phyloP scores from a whole-genome alignment of 2,797 vertebrate species.

The Taeniopygia guttata region DNA sequence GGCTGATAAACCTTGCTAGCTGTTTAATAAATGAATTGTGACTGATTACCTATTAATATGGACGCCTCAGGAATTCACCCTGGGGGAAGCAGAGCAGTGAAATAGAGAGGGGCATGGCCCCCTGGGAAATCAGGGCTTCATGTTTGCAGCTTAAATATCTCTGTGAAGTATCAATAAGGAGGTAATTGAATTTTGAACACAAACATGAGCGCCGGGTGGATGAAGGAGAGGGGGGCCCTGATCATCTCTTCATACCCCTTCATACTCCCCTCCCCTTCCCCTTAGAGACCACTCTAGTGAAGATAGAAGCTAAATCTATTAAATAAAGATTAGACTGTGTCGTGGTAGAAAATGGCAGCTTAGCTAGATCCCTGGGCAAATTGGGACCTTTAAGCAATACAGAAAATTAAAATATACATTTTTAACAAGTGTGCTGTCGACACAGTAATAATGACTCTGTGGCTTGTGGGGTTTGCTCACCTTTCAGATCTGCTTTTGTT shows the following conservation, averaged over 20 bases:
- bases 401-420: constrained; percentile 86
- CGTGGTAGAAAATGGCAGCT: constrained; percentile 81
- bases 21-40: constrained; percentile 99
- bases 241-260: constrained; percentile 83
- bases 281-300: constrained; percentile 87
- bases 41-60: constrained; percentile 99
- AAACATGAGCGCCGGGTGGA: constrained; percentile 98
- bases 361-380: constrained; percentile 80
- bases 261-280: constrained; percentile 77
- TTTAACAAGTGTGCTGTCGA: constrained; percentile 79
- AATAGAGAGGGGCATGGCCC: constrained; percentile 99
- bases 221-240: constrained; percentile 83
- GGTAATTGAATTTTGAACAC: constrained; percentile 99
- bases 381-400: constrained; percentile 78
- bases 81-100: constrained; percentile 88
- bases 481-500: constrained; percentile 74
- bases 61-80: constrained; percentile 98
- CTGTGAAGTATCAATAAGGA: constrained; percentile 99
- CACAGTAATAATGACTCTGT: constrained; percentile 63
- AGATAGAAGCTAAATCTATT: constrained; percentile 99
- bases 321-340: constrained; percentile 98
- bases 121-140: constrained; percentile 98
- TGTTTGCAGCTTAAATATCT: constrained; percentile 99
- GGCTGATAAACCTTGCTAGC: constrained; percentile 97
- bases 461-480: constrained; percentile 70